phyloP scores from a whole-genome alignment of 1,140 invertebrate species.

The Bombus difficillimus region DNA sequence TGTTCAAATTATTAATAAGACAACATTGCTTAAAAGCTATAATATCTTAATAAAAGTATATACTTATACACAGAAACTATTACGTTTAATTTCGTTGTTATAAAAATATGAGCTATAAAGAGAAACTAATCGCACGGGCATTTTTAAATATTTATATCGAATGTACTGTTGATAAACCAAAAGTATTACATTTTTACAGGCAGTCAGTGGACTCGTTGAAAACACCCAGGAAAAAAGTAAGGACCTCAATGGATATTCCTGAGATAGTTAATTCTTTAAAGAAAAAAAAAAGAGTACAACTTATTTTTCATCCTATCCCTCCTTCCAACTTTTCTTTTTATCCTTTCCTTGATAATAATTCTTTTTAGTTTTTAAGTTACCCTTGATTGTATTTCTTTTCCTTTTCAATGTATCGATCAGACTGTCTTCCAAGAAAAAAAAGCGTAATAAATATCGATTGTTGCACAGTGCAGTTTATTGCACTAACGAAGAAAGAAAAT shows the following conservation, averaged over 20 bases:
- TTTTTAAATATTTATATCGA: not conserved
- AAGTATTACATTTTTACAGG: slow-evolving; percentile 82
- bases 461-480: slow-evolving; percentile 4
- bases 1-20: not conserved
- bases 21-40: not conserved
- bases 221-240: slow-evolving; percentile 88
- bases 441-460: slow-evolving; percentile 21
- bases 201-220: slow-evolving; percentile 91
- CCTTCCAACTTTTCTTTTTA: slow-evolving; percentile 36
- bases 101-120: not conserved
- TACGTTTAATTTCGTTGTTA: not conserved
- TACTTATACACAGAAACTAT: not conserved
- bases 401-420: slow-evolving; percentile 4
- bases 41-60: slow-evolving; percentile 6
- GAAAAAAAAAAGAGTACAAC: slow-evolving; percentile 31
- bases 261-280: slow-evolving; percentile 66
- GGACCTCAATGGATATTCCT: slow-evolving; percentile 82
- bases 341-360: slow-evolving; percentile 4
- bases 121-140: slow-evolving; percentile 27
- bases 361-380: slow-evolving; percentile 45
- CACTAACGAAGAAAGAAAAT: not conserved
- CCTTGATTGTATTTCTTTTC: slow-evolving; percentile 22
- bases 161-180: slow-evolving; percentile 6
- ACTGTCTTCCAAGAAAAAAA: slow-evolving; percentile 20
- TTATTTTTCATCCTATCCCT: slow-evolving; percentile 36